Evolutionary conservation across 2,888 invertebrate genomes (phyloP).

Genomic region (Pantelozetes paolii): DNA sequence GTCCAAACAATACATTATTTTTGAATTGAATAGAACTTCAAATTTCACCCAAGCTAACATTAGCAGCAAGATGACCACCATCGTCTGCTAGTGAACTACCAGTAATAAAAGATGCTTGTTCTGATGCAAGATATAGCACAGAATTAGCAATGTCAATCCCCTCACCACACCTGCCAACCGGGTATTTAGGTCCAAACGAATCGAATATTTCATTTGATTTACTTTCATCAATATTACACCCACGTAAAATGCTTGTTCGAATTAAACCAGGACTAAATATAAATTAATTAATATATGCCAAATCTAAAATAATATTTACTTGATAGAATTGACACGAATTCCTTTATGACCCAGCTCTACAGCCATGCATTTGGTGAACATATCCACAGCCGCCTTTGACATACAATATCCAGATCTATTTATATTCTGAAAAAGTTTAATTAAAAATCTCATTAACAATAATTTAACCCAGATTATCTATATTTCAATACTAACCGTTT

Average conservation of each 20-base stretch:
- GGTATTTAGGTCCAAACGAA: not conserved
- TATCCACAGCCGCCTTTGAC: constrained; percentile 1
- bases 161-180: not conserved
- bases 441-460: too few relatives aligned
- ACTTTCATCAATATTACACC: too few relatives aligned
- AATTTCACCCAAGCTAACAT: too few relatives aligned
- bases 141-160: constrained; percentile 9
- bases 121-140: constrained; percentile 7
- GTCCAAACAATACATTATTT: too few relatives aligned
- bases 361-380: constrained; percentile 28
- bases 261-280: too few relatives aligned
- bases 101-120: constrained; percentile 8
- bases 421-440: too few relatives aligned
- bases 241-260: too few relatives aligned
- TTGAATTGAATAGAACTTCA: too few relatives aligned
- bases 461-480: too few relatives aligned
- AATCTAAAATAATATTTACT: not conserved
- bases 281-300: too few relatives aligned
- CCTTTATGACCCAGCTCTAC: constrained; percentile 23
- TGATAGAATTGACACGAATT: constrained; percentile 16
- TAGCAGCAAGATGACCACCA: not conserved
- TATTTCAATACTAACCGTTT: not conserved
- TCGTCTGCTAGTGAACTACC: not conserved
- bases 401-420: not conserved
- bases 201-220: too few relatives aligned